A percentile compares a stretch with the other conserved stretches of the same genome.
Evolutionary conservation across 2,797 vertebrate genomes (phyloP).

Genomic region (Argya squamiceps): DNA sequence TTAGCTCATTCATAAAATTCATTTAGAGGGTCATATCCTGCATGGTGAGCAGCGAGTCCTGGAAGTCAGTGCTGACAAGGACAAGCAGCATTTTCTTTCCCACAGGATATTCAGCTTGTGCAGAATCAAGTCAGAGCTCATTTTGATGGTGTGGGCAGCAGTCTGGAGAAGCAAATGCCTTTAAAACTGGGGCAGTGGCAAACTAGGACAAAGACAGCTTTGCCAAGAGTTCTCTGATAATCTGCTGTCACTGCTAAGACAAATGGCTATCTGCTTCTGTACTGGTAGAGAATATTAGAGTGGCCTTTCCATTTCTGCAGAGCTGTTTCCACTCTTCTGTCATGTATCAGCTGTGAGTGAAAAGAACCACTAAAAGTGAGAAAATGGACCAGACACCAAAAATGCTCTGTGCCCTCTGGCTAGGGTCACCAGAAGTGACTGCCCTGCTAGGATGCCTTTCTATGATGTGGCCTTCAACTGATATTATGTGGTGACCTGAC

Average conservation of each 20-base stretch:
- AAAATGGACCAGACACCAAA: not conserved
- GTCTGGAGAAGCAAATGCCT: not conserved
- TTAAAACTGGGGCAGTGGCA: conserved; percentile 10
- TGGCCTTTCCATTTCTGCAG: not conserved
- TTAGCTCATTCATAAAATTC: conserved; percentile 58
- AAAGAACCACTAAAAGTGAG: not conserved
- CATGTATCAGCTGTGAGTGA: not conserved
- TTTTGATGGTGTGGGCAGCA: not conserved
- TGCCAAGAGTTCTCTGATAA: not conserved
- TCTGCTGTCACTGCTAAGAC: not conserved
- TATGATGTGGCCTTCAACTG: not conserved
- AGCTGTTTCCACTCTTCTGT: not conserved
- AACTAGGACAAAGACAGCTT: not conserved
- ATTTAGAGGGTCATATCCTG: conserved; percentile 19
- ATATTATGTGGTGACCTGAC: not conserved
- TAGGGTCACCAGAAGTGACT: not conserved
- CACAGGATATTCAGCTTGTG: not conserved
- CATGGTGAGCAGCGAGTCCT: not conserved
- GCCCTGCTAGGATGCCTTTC: not conserved
- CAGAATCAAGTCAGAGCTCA: not conserved
- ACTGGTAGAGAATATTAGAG: not conserved
- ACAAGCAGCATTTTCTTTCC: not conserved
- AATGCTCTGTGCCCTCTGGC: not conserved
- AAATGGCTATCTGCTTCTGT: not conserved
- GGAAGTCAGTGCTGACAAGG: not conserved